phyloP scores from a whole-genome alignment of 2,113 vertebrate species.

The Ramphastos sulfuratus region DNA sequence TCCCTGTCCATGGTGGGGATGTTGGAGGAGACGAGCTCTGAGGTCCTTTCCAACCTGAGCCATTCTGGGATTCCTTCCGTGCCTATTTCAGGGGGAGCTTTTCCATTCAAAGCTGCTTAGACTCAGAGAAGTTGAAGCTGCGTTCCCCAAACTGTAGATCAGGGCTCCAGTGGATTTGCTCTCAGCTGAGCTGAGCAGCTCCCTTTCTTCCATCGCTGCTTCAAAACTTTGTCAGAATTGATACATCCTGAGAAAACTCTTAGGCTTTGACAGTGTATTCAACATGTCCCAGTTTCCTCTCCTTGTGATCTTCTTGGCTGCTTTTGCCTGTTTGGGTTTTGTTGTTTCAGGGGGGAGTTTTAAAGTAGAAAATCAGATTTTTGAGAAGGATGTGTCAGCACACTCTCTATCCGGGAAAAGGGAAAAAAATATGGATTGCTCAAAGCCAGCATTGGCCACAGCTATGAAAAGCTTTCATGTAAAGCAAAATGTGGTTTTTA shows the following conservation, averaged over 20 bases:
- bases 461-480: constrained; percentile 48
- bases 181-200: not conserved
- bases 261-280: not conserved
- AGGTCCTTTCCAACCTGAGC: too few relatives aligned
- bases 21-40: too few relatives aligned
- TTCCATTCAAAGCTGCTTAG: not conserved
- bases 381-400: not conserved
- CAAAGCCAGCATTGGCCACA: not conserved
- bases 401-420: not conserved
- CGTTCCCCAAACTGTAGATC: not conserved
- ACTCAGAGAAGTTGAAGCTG: not conserved
- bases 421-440: constrained; percentile 4
- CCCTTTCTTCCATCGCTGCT: not conserved
- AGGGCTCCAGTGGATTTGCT: not conserved
- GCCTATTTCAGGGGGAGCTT: not conserved
- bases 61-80: not conserved
- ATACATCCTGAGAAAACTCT: constrained; percentile 7
- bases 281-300: not conserved
- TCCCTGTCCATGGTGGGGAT: too few relatives aligned
- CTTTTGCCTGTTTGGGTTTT: constrained; percentile 13
- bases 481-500: constrained; percentile 57
- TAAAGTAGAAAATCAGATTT: constrained; percentile 49
- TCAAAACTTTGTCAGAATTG: constrained; percentile 5
- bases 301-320: constrained; percentile 1
- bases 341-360: constrained; percentile 3